Evolutionary conservation across 2,113 vertebrate species (phyloP).

Genomic region (Ictidomys tridecemlineatus): DNA sequence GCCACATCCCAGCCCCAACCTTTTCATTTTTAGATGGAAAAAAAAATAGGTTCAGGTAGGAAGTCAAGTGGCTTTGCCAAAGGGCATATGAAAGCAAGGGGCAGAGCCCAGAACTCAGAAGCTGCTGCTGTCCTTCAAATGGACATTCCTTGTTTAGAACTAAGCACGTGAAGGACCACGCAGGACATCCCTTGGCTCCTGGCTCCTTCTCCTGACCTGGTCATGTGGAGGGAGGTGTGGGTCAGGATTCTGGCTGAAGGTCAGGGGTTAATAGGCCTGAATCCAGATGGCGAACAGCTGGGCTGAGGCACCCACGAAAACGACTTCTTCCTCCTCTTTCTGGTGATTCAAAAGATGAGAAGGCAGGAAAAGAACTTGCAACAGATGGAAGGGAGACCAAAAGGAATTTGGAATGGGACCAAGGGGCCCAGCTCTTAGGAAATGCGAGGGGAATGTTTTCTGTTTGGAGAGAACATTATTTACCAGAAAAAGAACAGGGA

Average conservation of each 20-base stretch:
- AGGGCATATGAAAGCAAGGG: neutral
- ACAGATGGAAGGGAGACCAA: slow-evolving; percentile 65
- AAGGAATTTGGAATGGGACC: slow-evolving; percentile 75
- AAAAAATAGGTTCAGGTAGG: neutral
- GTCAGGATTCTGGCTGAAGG: neutral
- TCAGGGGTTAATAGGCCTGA: slow-evolving; percentile 62
- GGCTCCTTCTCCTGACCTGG: neutral
- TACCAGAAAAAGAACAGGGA: slow-evolving; percentile 18
- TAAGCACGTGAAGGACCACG: neutral
- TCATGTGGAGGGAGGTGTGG: neutral
- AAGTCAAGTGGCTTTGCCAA: neutral
- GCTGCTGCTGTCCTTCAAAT: neutral
- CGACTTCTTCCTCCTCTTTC: slow-evolving; percentile 23
- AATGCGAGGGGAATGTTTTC: slow-evolving; percentile 46
- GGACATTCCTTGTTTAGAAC: neutral
- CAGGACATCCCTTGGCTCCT: neutral
- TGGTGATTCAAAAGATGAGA: slow-evolving; percentile 60
- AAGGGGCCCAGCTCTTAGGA: slow-evolving; percentile 50
- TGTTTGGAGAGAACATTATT: neutral
- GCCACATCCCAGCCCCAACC: too few relatives aligned
- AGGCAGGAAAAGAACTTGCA: slow-evolving; percentile 60
- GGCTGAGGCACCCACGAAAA: neutral
- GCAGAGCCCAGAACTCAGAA: neutral
- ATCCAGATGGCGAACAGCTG: slow-evolving; percentile 74
- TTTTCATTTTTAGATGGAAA: neutral